Evolutionary conservation across 2,888 invertebrate genomes (phyloP), one percentile per base, ranked within the genome.

Genomic region (Nomada flava): DNA sequence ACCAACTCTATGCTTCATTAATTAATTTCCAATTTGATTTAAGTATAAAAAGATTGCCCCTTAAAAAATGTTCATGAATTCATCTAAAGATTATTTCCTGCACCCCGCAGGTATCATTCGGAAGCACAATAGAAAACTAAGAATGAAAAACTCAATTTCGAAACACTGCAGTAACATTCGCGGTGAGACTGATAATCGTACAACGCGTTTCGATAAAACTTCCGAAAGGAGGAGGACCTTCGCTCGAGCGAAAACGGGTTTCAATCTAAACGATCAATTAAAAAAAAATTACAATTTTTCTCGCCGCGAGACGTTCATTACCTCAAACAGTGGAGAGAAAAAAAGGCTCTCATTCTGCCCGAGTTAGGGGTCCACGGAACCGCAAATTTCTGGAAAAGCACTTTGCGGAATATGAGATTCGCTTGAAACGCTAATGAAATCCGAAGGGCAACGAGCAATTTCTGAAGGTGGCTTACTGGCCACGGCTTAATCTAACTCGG

Each of bases 391-490:
- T 85, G 85, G 84, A 86, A 88, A 88, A 85, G 88, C 88, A 90
- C 90, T 91, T 91, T 88, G 89, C 86, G 86, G 89, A 84, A 88
- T 88, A 88, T 88, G 88, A 90, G 91, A 90, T 90, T 90, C 85
- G 89, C 89, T 86, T 88, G 89, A 89, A 90, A 90, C 90, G 89
- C 90, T 92, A 91, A 93, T 93, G 91, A 92, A 92, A 92, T 93
- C 90, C 90, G 91, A 92, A 92, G 90, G 89, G 91, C 88, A 89
- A 89, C 89, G 90, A 90, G 91, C 91, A 91, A 92, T 92, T 92
- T 91, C 91, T 91, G 90, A 91, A 92, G 91, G 91, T 91, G 90
- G 91, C 91, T 92, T 92, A 91, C 92, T 91, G 91, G 89, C 89
- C 91, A 90, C 87, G 90, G 90, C 90, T 92, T 92, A 92, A 93